Evolutionary conservation across 2,888 invertebrate genomes (phyloP).

Genomic region (Autographa gamma): DNA sequence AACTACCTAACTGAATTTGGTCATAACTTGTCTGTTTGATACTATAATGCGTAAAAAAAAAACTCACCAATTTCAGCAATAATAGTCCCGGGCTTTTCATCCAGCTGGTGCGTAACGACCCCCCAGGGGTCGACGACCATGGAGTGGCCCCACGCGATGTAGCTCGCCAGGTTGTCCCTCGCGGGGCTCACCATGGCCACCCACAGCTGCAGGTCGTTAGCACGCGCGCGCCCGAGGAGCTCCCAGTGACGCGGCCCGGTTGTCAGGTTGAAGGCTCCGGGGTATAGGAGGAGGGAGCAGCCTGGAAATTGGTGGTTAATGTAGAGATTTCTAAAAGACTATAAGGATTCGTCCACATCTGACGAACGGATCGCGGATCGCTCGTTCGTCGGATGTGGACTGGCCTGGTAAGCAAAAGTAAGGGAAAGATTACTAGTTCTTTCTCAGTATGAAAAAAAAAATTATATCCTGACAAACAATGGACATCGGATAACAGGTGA

Average conservation of each 20-base stretch:
- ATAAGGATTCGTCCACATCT: too few relatives aligned
- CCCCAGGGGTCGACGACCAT: constrained; percentile 96
- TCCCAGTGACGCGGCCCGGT: constrained; percentile 99
- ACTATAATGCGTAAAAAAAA: too few relatives aligned
- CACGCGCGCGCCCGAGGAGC: constrained; percentile 93
- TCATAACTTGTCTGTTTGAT: too few relatives aligned
- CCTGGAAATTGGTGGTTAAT: constrained; percentile 81
- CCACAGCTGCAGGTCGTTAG: constrained; percentile 96
- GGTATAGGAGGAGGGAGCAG: constrained; percentile 96
- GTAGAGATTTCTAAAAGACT: too few relatives aligned
- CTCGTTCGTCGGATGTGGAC: too few relatives aligned
- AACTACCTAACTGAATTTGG: too few relatives aligned
- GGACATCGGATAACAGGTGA: too few relatives aligned
- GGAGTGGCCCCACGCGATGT: constrained; percentile 97
- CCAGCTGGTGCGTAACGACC: constrained; percentile 91
- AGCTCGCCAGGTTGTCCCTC: constrained; percentile 91
- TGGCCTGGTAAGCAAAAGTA: too few relatives aligned
- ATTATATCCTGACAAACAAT: too few relatives aligned
- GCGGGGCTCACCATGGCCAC: constrained; percentile 96
- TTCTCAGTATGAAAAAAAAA: too few relatives aligned
- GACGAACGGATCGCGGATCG: too few relatives aligned
- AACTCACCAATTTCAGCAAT: constrained; percentile 93
- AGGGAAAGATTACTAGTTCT: too few relatives aligned
- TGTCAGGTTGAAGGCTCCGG: constrained; percentile 98
- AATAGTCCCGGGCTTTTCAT: constrained; percentile 92